Conservation (phyloP, 2,113 vertebrate genomes). For the Planiliza haematocheilus region DNA sequence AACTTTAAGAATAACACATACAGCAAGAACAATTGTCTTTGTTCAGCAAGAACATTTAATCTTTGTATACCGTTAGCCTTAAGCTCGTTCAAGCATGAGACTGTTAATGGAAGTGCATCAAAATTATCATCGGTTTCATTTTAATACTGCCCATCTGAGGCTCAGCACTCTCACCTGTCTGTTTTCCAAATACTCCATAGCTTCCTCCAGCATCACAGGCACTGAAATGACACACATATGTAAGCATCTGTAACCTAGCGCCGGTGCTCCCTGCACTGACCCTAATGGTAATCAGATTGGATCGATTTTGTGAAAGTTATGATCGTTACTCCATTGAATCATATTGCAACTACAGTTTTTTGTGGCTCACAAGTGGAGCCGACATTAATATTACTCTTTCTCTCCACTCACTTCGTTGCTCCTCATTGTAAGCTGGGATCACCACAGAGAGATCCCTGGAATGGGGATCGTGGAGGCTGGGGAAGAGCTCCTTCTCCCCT, state of each 20-base stretch:
- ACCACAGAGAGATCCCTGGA: constrained; percentile 91
- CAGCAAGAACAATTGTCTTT: too few relatives aligned
- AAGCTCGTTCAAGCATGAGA: not conserved
- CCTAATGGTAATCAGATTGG: too few relatives aligned
- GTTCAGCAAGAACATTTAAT: too few relatives aligned
- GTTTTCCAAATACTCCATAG: constrained; percentile 92
- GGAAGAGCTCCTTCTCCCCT: constrained; percentile 83
- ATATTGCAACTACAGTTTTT: too few relatives aligned
- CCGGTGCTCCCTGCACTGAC: not conserved
- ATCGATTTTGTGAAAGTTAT: too few relatives aligned
- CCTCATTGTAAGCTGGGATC: constrained; percentile 96
- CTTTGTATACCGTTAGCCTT: not conserved
- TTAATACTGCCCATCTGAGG: not conserved
- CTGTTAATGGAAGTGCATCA: not conserved
- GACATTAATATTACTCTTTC: too few relatives aligned
- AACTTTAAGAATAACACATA: not conserved
- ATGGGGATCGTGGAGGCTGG: constrained; percentile 87
- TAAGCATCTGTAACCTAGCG: not conserved
- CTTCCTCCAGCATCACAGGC: constrained; percentile 97
- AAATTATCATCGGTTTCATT: not conserved
- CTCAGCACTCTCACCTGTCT: constrained; percentile 88
- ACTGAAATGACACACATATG: constrained; percentile 81
- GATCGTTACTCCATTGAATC: too few relatives aligned
- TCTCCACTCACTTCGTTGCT: constrained; percentile 81
- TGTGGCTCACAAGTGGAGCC: too few relatives aligned